Percentiles rank a stretch among this genome's conserved stretches.
phyloP scores from a whole-genome alignment of 2,888 invertebrate genomes.

The Calephelis perditalis region DNA sequence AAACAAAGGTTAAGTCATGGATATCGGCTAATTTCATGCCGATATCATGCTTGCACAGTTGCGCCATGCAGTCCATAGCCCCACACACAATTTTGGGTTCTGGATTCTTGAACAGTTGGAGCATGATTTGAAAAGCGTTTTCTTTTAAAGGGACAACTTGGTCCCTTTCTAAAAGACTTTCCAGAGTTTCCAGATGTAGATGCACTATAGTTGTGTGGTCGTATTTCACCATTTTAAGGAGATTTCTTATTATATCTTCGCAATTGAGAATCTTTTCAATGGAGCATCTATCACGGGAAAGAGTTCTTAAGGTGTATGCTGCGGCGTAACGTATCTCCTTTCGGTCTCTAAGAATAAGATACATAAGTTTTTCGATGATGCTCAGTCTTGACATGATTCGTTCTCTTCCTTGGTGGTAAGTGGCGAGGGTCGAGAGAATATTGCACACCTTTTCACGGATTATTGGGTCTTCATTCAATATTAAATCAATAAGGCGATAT shows the following conservation, averaged over 20 bases:
- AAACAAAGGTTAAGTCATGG: slow-evolving; percentile 47
- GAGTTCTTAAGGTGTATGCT: slow-evolving; percentile 47
- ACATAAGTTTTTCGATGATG: slow-evolving; percentile 50
- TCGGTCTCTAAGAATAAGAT: slow-evolving; percentile 50
- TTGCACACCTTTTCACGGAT: slow-evolving; percentile 59
- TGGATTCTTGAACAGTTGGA: slow-evolving; percentile 41
- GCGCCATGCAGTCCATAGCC: slow-evolving; percentile 59
- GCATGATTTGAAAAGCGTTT: slow-evolving; percentile 59
- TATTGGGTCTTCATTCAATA: slow-evolving; percentile 48
- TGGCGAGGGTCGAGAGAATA: slow-evolving; percentile 47
- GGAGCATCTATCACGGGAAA: slow-evolving; percentile 48
- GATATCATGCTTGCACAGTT: slow-evolving; percentile 57
- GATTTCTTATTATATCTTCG: slow-evolving; percentile 47
- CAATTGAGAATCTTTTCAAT: slow-evolving; percentile 44
- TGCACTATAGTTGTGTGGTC: slow-evolving; percentile 56
- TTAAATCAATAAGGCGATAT: slow-evolving; percentile 56
- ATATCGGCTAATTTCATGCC: slow-evolving; percentile 55
- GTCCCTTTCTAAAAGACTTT: slow-evolving; percentile 53
- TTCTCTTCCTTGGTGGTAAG: slow-evolving; percentile 49
- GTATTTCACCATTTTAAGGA: slow-evolving; percentile 57
- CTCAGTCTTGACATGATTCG: slow-evolving; percentile 46
- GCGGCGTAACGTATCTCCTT: slow-evolving; percentile 62
- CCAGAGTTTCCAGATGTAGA: slow-evolving; percentile 53
- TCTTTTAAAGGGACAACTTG: slow-evolving; percentile 47
- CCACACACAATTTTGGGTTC: slow-evolving; percentile 45